These are phyloP conservation scores for Saimiri boliviensis DNA, from an alignment of 2,113 vertebrate species.

Conservation along the genomic window DNA sequence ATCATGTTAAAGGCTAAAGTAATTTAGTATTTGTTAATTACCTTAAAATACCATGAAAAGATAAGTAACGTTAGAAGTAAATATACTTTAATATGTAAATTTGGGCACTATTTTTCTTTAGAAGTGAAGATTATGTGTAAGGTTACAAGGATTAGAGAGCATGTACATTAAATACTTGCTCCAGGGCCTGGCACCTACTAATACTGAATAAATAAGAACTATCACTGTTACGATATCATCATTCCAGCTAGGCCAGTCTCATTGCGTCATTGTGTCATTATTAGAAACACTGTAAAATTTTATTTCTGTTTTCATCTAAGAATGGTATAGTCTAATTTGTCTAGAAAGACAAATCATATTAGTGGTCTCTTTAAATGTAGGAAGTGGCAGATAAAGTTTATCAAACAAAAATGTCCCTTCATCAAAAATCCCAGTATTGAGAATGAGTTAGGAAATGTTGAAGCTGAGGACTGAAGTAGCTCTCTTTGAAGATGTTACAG, in stretches of 20 bases:
- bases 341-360: not conserved
- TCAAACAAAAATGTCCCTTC: not conserved
- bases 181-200: not conserved
- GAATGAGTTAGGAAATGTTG: not conserved
- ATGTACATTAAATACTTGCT: not conserved
- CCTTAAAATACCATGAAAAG: not conserved
- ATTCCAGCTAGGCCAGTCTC: not conserved
- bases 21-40: constrained; percentile 3
- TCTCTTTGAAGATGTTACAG: not conserved
- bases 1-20: not conserved
- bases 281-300: constrained; percentile 2
- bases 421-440: not conserved
- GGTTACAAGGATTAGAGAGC: not conserved
- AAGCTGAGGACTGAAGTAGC: not conserved
- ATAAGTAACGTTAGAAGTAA: constrained; percentile 6
- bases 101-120: not conserved
- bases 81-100: not conserved
- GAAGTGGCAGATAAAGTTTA: not conserved
- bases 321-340: not conserved
- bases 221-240: not conserved
- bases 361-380: not conserved
- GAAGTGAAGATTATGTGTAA: not conserved
- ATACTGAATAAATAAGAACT: not conserved
- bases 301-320: not conserved
- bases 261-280: not conserved